Conservation (phyloP, 2,113 vertebrate genomes). For the Tinamus guttatus region DNA sequence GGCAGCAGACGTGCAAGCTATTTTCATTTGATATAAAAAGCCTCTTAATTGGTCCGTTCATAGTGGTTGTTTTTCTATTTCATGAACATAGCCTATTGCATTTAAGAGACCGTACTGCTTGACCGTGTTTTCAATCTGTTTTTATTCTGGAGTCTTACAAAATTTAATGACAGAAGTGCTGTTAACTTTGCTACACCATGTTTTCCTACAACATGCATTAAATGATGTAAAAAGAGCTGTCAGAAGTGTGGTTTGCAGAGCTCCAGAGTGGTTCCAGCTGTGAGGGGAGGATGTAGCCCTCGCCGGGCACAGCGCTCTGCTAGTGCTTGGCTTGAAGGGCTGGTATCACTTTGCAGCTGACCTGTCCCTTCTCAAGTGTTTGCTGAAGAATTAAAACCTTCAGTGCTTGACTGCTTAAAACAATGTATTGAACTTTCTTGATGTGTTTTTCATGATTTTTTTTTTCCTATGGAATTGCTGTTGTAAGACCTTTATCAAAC, state of each 20-base stretch:
- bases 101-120: background rate
- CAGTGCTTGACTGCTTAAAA: background rate
- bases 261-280: background rate
- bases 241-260: slow-evolving; percentile 20
- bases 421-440: background rate
- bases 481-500: background rate
- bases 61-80: background rate
- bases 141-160: background rate
- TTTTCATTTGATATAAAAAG: background rate
- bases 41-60: background rate
- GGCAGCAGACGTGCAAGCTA: background rate
- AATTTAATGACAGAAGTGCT: background rate
- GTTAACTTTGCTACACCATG: background rate
- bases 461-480: background rate
- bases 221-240: background rate
- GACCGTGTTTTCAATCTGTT: background rate
- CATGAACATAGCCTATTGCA: background rate
- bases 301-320: background rate
- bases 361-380: background rate
- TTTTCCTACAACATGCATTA: background rate
- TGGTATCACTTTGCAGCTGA: background rate
- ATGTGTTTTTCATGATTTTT: background rate
- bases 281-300: background rate
- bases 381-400: background rate
- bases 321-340: background rate